Conservation (phyloP, 2,888 invertebrate genomes). For the Hydriomena furcata region DNA sequence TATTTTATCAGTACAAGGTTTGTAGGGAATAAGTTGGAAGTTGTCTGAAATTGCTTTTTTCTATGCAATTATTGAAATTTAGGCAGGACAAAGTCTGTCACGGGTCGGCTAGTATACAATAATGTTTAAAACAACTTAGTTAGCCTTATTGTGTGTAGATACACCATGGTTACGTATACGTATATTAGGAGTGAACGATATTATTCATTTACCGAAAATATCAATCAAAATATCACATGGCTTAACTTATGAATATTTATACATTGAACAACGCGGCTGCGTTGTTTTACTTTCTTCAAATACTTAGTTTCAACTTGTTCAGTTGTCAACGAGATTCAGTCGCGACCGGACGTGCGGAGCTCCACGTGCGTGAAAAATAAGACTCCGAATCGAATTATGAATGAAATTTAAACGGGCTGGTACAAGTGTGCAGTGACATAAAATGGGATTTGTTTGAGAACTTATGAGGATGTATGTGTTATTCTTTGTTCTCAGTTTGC, state of each 20-base stretch:
- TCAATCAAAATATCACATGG: background rate
- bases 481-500: constrained; percentile 66
- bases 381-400: constrained; percentile 20
- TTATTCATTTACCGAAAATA: too few species aligned
- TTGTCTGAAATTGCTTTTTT: too few species aligned
- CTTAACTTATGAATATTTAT: constrained; percentile 60
- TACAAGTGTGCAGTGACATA: constrained; percentile 56
- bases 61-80: too few species aligned
- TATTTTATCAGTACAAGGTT: too few species aligned
- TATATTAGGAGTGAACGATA: too few species aligned
- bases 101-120: too few species aligned
- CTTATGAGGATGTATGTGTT: constrained; percentile 72
- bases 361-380: constrained; percentile 2
- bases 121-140: too few species aligned
- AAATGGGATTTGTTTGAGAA: constrained; percentile 58
- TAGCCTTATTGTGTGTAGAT: too few species aligned
- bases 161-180: too few species aligned
- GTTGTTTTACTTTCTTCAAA: constrained; percentile 44
- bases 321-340: constrained; percentile 58
- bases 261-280: constrained; percentile 53
- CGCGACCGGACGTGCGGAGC: constrained; percentile 45
- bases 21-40: too few species aligned
- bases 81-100: too few species aligned
- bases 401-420: constrained; percentile 33
- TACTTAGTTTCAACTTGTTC: constrained; percentile 41